Evolutionary conservation across 2,888 invertebrate species (phyloP).

Genomic region (Strigamia transsilvanica): DNA sequence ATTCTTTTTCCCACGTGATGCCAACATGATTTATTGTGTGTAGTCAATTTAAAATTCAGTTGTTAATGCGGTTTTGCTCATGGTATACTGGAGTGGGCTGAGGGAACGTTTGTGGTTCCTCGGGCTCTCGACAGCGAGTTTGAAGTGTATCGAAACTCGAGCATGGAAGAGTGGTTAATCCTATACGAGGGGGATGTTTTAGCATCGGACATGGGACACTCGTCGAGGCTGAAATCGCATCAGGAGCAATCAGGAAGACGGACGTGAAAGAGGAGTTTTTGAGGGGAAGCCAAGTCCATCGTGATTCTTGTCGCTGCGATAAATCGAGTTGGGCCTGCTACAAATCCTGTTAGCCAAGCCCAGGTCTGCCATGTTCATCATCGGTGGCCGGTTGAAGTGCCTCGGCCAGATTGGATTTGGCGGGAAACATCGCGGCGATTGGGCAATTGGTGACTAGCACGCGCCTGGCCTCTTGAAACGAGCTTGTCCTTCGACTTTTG

Average conservation of each 20-base stretch:
- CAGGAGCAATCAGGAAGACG: slow-evolving; percentile 10
- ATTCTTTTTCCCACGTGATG: slow-evolving; percentile 3
- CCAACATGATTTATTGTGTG: too few relatives aligned
- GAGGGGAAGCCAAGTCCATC: not conserved
- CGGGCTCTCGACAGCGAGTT: not conserved
- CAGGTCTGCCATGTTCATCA: not conserved
- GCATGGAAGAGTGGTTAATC: slow-evolving; percentile 1
- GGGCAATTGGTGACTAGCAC: not conserved
- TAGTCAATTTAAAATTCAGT: slow-evolving; percentile 8
- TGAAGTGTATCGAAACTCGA: slow-evolving; percentile 17
- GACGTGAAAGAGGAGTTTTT: not conserved
- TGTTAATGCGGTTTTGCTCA: not conserved
- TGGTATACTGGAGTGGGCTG: not conserved
- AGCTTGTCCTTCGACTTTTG: slow-evolving; percentile 15
- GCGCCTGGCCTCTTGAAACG: slow-evolving; percentile 10
- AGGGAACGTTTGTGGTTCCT: not conserved
- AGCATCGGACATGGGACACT: not conserved
- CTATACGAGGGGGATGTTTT: slow-evolving; percentile 1
- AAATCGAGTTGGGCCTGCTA: slow-evolving; percentile 15
- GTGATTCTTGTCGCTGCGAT: slow-evolving; percentile 1
- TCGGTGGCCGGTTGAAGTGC: slow-evolving; percentile 34
- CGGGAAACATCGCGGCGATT: not conserved
- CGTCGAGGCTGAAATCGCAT: not conserved
- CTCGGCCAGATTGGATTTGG: slow-evolving; percentile 38
- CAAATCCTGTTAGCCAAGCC: slow-evolving; percentile 5